phyloP scores from a whole-genome alignment of 2,888 invertebrate species.

The Coelopa pilipes region DNA sequence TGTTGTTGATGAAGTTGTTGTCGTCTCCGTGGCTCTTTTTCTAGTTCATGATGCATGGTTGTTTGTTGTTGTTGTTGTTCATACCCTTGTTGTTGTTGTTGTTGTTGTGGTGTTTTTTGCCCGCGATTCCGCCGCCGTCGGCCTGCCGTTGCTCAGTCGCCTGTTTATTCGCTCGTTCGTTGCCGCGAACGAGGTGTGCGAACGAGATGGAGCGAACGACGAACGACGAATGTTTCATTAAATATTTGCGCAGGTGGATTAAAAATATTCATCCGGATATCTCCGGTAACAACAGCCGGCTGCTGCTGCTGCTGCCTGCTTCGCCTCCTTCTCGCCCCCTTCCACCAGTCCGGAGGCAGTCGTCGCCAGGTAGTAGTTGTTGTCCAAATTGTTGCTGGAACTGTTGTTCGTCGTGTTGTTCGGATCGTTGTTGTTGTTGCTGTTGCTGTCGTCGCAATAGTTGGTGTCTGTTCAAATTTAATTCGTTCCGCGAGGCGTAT shows the following conservation, averaged over 20 bases:
- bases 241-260: slow-evolving; percentile 26
- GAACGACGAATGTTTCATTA: slow-evolving; percentile 10
- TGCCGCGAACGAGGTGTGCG: not conserved
- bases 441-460: not conserved
- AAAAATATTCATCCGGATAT: slow-evolving; percentile 4
- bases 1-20: not conserved
- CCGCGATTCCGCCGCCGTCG: not conserved
- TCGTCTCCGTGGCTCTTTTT: not conserved
- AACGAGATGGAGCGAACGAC: not conserved
- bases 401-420: not conserved
- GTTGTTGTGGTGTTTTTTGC: not conserved
- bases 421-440: not conserved
- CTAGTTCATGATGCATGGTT: not conserved
- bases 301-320: not conserved
- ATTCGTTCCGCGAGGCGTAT: slow-evolving; percentile 6
- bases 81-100: slow-evolving; percentile 18
- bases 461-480: too few species aligned
- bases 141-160: not conserved
- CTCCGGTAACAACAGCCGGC: too few species aligned
- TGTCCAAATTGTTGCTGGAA: not conserved
- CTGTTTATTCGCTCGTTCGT: not conserved
- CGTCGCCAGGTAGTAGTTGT: not conserved
- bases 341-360: not conserved
- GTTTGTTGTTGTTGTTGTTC: not conserved
- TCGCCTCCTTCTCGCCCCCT: not conserved